Base-by-base conservation (phyloP, 2,888 invertebrate genomes). In the Hyppa rectilinea region DNA sequence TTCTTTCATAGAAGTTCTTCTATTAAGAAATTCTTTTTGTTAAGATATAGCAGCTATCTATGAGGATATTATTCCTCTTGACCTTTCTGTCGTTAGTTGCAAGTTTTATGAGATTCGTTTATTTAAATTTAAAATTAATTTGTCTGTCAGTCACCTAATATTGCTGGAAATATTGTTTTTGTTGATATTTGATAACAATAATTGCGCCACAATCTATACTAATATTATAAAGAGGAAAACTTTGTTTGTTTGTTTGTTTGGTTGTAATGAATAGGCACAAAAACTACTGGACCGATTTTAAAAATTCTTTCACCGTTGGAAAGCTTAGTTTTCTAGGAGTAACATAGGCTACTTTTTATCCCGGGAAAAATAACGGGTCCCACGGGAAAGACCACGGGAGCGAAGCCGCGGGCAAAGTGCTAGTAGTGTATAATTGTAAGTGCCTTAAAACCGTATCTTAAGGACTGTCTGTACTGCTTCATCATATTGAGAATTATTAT, bases 401-500 rank as follows among this genome's bases (percentile, higher is more conserved):
- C n/a, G n/a, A n/a, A n/a, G n/a, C n/a, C n/a, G n/a, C n/a, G n/a
- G n/a, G n/a, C n/a, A n/a, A n/a, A n/a, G n/a, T n/a, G n/a, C n/a
- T n/a, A n/a, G n/a, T n/a, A n/a, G n/a, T n/a, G n/a, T n/a, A n/a
- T n/a, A n/a, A 49, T 26, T 47, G 14, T 34, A n/a, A n/a, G n/a
- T n/a, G n/a, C n/a, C 14, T 6, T 14, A n/a, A 53, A 55, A 55
- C 3, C n/a, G 10, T 56, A 10, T 23, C n/a, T 23, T 34, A 9
- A 23, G 7, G 23, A 12, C 38, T 56, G 26, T 26, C 14, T 29
- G 12, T 26, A 40, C n/a, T 68, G 29, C 20, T 36, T 45, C 2
- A 55, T 38, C 4, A 66, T 40, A 1, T 47, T 65, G n/a, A 4
- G 14, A n/a, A 63, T 45, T 60, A 50, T 62, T 76, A 61, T 91